These are phyloP conservation scores for Copsychus sechellarum DNA, from an alignment of 2,113 vertebrate genomes.

Conservation along the genomic window DNA sequence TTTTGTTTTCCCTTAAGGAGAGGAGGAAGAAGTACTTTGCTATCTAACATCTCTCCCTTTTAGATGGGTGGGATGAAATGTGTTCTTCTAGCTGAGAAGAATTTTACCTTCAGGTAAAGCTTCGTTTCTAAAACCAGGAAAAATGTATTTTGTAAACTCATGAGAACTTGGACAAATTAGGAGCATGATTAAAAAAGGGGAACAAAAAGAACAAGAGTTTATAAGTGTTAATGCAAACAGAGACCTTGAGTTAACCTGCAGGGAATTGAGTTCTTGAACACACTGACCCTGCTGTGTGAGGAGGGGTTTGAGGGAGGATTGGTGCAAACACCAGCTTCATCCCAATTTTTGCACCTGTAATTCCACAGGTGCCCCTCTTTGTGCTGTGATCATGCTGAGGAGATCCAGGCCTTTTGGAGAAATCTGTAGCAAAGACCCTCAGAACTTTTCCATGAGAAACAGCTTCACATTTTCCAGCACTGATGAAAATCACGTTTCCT, in stretches of 20 bases:
- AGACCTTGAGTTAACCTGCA: background rate
- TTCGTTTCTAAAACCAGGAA: background rate
- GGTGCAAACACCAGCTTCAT: background rate
- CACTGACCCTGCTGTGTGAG: background rate
- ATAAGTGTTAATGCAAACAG: background rate
- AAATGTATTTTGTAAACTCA: accelerated
- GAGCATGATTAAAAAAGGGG: background rate
- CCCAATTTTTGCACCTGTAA: background rate
- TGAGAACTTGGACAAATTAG: background rate
- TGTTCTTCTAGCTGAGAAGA: background rate
- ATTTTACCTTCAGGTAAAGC: background rate
- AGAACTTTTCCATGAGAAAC: background rate
- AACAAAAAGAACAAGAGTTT: background rate
- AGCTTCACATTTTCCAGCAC: background rate
- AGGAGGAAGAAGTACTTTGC: background rate
- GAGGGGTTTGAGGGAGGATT: background rate
- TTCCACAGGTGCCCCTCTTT: background rate
- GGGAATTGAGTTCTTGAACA: background rate
- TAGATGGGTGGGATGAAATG: accelerated
- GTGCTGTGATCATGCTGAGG: background rate
- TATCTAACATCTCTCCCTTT: background rate
- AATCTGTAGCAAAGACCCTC: background rate
- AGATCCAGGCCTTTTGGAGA: background rate
- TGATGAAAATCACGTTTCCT: background rate
- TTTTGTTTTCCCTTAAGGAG: background rate